phyloP scores from a whole-genome alignment of 2,797 vertebrate species.

The Loriculus beryllinus region DNA sequence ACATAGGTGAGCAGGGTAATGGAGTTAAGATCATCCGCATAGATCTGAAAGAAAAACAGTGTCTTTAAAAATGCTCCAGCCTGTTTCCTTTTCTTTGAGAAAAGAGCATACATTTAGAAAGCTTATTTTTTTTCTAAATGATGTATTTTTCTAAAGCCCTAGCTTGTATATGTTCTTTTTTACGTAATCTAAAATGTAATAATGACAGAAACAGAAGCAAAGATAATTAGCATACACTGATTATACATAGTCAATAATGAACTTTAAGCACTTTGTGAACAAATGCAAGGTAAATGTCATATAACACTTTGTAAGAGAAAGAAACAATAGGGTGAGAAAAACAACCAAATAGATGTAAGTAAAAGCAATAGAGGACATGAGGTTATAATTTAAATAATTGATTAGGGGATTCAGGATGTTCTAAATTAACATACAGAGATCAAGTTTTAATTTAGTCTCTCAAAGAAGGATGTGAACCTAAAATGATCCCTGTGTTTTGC shows the following conservation, averaged over 20 bases:
- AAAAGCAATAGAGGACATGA: background rate
- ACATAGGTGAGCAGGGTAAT: slow-evolving; percentile 6
- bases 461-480: background rate
- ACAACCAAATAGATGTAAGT: background rate
- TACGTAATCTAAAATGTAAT: slow-evolving; percentile 3
- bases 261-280: background rate
- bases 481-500: background rate
- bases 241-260: slow-evolving; percentile 24
- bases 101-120: background rate
- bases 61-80: background rate
- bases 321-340: background rate
- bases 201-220: background rate
- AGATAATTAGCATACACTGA: background rate
- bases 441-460: background rate
- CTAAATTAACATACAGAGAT: background rate
- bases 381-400: slow-evolving; percentile 40
- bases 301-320: background rate
- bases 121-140: background rate
- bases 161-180: background rate
- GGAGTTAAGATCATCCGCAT: slow-evolving; percentile 28
- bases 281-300: slow-evolving; percentile 29
- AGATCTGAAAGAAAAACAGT: slow-evolving; percentile 36
- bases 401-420: background rate
- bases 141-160: background rate
- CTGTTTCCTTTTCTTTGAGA: background rate